These are phyloP conservation scores for Rhopalosiphum maidis DNA, from an alignment of 1,140 invertebrate species.

Conservation along the genomic window DNA sequence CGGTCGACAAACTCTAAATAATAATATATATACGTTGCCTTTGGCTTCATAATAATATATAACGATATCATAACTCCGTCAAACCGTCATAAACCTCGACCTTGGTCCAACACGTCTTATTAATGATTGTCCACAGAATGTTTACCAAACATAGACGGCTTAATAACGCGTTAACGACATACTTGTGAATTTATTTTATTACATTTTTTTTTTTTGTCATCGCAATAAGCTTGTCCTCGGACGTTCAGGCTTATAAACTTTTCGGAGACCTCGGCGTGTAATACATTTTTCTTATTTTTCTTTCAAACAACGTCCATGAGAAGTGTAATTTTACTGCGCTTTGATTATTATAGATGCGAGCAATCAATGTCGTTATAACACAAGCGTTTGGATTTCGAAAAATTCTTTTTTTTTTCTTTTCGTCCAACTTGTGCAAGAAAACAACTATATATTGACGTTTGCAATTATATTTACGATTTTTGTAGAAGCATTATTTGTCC, in stretches of 20 bases:
- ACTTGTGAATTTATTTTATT: slow-evolving; percentile 14
- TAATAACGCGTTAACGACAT: neutral
- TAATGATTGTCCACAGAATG: neutral
- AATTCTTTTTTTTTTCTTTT: neutral
- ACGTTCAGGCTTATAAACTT: neutral
- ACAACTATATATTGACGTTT: neutral
- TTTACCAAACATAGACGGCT: slow-evolving; percentile 29
- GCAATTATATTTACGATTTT: neutral
- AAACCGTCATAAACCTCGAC: neutral
- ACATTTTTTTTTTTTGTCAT: neutral
- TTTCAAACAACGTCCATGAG: neutral
- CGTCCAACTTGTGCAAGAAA: neutral
- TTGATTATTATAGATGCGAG: neutral
- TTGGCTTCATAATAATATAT: neutral
- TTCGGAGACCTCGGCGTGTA: neutral
- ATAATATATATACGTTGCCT: neutral
- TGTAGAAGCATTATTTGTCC: neutral
- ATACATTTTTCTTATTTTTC: neutral
- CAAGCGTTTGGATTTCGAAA: neutral
- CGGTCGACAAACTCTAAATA: too few relatives aligned
- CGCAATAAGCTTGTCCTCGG: neutral
- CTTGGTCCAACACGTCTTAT: neutral
- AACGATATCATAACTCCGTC: too few relatives aligned
- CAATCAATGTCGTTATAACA: neutral
- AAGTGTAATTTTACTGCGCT: neutral